Evolutionary conservation across 1,140 invertebrate genomes (phyloP), one percentile per base, ranked within the genome.

Genomic region (Ips typographus): DNA sequence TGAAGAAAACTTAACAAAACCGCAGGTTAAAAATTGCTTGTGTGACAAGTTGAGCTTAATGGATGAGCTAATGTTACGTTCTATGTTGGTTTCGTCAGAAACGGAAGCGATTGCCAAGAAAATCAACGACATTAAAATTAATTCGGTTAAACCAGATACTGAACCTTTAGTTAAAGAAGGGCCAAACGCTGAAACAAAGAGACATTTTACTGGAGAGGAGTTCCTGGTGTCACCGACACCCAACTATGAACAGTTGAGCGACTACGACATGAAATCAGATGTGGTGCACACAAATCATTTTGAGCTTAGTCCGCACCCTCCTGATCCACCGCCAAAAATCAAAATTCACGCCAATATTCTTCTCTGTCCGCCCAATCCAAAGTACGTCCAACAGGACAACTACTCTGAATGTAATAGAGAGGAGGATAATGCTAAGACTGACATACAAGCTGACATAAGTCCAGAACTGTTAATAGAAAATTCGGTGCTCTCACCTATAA

Each of bases 401-500:
- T 22, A 22, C 22, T 22, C 22, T 22, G 22, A 22, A 22, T 22
- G 22, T 22, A 22, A 22, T 22, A 22, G 22, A 22, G 22, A 22
- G 22, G 22, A 22, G 22, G 22, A 22, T 22, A 22, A 22, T 22
- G 22, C 40, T 39, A 37, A 43, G 2, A 57, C 6, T 51, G n/a
- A 65, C 56, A 65, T 7, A 7, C 7, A 40, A 2, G 8, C 51
- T 58, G 60, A 60, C 5, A 59, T 71, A 7, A 63, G 68, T 49
- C 55, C 58, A 38, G 75, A 76, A 40, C 52, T 77, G 8, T 41
- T 77, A n/a, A 71, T 70, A 7, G 71, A 76, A 4, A 73, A 75
- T 70, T 70, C 71, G 36, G 43, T 72, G 38, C n/a, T 76, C 2
- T 63, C 71, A 36, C 64, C 71, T 4, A 68, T 74, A 39, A 51